Percentiles rank a stretch among this genome's conserved stretches.
Evolutionary conservation across 2,888 invertebrate species (phyloP).

Genomic region (Drosophila melanocephala): DNA sequence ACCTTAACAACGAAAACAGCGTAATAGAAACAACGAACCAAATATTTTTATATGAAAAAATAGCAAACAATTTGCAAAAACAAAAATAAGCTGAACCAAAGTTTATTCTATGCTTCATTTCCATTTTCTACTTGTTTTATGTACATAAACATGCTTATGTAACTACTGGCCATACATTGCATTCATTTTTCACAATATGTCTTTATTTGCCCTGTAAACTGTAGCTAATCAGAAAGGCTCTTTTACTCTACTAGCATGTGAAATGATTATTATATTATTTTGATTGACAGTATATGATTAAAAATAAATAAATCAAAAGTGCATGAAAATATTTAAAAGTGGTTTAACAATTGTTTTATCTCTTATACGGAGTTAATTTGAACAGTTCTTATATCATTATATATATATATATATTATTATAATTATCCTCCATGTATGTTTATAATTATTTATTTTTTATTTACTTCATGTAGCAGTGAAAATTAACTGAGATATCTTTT

Average conservation of each 20-base stretch:
- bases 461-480: not conserved
- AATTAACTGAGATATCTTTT: not conserved
- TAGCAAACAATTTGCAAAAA: constrained; percentile 55
- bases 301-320: not conserved
- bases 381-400: not conserved
- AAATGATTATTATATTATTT: not conserved
- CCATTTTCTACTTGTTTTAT: constrained; percentile 20
- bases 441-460: not conserved
- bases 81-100: constrained; percentile 45
- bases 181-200: constrained; percentile 25
- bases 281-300: not conserved
- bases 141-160: constrained; percentile 26
- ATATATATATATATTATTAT: not conserved
- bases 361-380: not conserved
- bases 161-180: constrained; percentile 43
- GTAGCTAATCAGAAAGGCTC: not conserved
- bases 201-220: constrained; percentile 22
- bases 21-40: constrained; percentile 41
- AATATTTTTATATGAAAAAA: constrained; percentile 65
- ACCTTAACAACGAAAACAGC: constrained; percentile 73
- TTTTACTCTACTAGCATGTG: too few relatives aligned
- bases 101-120: constrained; percentile 30
- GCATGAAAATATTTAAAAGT: too few relatives aligned
- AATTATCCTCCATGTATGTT: not conserved
- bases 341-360: too few relatives aligned